Evolutionary conservation across 2,113 vertebrate genomes (phyloP), one percentile per base, ranked within the genome.

Genomic region (Asarcornis scutulata): DNA sequence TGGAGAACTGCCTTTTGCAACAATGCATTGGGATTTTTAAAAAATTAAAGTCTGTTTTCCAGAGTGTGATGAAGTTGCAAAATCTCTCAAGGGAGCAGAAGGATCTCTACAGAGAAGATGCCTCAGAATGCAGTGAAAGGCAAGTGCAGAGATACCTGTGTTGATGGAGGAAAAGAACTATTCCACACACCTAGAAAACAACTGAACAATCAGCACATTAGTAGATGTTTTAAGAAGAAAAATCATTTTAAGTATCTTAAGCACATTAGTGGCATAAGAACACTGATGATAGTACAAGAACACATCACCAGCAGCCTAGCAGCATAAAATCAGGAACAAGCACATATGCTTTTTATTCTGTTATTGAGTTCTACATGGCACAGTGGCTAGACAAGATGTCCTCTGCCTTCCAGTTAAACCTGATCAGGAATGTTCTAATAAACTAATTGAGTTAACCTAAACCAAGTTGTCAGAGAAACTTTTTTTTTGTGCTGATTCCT

Each of bases 251-350:
- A 86, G n/a, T 68, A 76, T 5, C 10, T 34, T 36, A 56, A 76
- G 26, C 25, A 27, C 34, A 18, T 48, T 20, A 76, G 11, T 36
- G 27, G 17, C 26, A 4, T 81, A 75, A 46, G 26, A 56, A 68
- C 17, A 4, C 29, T 3, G 2, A 68, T 75, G 31, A 50, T 17
- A 42, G 21, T 31, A 56, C 11, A 29, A 8, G 8, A 0, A 2
- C 3, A 14, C 17, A 60, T 75, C 78, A 48, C 26, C 29, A 62
- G 26, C 13, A 60, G 2, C 13, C 3, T 27, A 75, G 12, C 31
- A 75, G 11, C 17, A 44, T 50, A 55, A 76, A 64, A 64, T 31
- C 20, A 71, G 42, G 64, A 64, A 31, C 3, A 8, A 50, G 40
- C 1, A 2, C 21, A 31, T 42, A 6, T 26, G 15, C 2, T 42